A percentile compares a stretch with the other conserved stretches of the same genome.
These are phyloP conservation scores for Paedocypris sp. DNA, from an alignment of 2,113 vertebrate species.

Conservation along the genomic window DNA sequence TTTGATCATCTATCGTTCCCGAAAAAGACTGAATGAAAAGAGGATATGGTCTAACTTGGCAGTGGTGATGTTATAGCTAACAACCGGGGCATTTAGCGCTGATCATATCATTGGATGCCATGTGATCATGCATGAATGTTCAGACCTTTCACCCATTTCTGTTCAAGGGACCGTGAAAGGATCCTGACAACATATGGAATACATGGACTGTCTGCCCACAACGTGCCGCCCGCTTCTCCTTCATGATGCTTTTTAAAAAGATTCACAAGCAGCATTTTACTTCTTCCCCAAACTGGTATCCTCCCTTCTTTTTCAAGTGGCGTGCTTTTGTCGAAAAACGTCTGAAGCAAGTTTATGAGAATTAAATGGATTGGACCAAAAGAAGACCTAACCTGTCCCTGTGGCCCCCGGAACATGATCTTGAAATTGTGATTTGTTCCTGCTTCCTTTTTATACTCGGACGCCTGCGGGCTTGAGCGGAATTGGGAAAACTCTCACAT, in stretches of 20 bases:
- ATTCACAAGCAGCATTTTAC: neutral
- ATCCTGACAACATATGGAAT: slow-evolving; percentile 18
- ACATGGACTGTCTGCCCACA: neutral
- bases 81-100: slow-evolving; percentile 25
- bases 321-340: neutral
- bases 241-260: neutral
- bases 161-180: neutral
- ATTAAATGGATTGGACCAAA: slow-evolving; percentile 3
- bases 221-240: neutral
- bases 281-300: neutral
- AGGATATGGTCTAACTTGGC: neutral
- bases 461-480: slow-evolving; percentile 41
- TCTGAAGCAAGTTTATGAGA: slow-evolving; percentile 7
- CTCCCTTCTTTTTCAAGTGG: neutral
- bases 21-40: neutral
- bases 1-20: neutral
- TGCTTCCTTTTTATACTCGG: slow-evolving; percentile 21
- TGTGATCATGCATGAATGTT: slow-evolving; percentile 1
- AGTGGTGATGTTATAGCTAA: slow-evolving; percentile 24
- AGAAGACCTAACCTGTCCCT: neutral
- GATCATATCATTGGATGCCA: slow-evolving; percentile 14
- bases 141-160: neutral
- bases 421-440: slow-evolving; percentile 16
- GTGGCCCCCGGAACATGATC: neutral
- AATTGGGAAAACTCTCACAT: slow-evolving; percentile 46